These are phyloP conservation scores for Limnodromus scolopaceus DNA, from an alignment of 2,797 vertebrate species.

Conservation along the genomic window DNA sequence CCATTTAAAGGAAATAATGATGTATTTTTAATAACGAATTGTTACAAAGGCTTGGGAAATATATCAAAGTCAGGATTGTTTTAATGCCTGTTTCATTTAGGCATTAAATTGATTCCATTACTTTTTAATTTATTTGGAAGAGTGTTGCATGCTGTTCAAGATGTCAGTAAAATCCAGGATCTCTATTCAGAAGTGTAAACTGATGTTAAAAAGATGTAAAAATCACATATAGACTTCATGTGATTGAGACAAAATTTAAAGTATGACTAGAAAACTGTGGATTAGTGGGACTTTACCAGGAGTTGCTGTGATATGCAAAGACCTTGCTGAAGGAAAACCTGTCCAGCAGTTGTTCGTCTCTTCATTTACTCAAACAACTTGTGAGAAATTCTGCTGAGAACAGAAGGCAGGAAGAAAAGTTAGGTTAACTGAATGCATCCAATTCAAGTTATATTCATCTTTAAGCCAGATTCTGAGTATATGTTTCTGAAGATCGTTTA, in stretches of 20 bases:
- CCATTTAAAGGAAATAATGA: constrained; percentile 17
- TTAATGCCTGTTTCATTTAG: neutral
- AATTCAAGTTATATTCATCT: neutral
- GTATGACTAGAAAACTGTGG: neutral
- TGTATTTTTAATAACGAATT: neutral
- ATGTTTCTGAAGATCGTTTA: neutral
- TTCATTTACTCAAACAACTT: neutral
- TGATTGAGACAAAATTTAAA: neutral
- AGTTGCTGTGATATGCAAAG: neutral
- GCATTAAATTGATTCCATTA: neutral
- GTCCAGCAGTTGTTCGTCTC: neutral
- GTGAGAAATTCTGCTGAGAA: neutral
- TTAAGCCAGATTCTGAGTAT: neutral
- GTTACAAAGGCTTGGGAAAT: neutral
- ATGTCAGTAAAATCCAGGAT: neutral
- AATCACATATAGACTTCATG: neutral
- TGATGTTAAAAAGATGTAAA: no score
- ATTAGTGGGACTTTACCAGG: neutral
- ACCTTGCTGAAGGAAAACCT: neutral
- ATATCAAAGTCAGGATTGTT: neutral
- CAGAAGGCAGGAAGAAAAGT: neutral
- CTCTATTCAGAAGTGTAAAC: neutral
- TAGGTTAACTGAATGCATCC: neutral
- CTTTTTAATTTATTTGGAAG: neutral
- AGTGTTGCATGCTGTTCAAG: neutral